Conservation (phyloP, 2,113 vertebrate species). For the Ceyx melanurus region DNA sequence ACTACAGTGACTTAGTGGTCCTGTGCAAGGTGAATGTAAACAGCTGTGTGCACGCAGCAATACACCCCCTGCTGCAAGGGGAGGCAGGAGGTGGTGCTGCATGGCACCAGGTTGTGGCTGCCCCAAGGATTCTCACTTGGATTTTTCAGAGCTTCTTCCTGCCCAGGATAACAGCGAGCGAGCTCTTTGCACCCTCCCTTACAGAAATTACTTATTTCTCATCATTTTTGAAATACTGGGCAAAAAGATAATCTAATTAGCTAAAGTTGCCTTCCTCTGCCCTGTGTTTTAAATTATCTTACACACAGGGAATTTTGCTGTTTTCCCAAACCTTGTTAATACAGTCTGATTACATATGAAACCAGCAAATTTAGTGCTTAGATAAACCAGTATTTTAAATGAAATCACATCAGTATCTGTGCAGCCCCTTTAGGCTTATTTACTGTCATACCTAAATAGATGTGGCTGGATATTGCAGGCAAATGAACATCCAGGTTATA, state of each 20-base stretch:
- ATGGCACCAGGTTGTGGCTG: not conserved
- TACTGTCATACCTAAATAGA: not conserved
- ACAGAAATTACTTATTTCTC: not conserved
- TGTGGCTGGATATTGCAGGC: not conserved
- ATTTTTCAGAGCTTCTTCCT: not conserved
- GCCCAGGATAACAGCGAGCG: not conserved
- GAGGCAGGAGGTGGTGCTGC: not conserved
- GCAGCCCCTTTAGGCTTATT: not conserved
- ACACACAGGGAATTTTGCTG: not conserved
- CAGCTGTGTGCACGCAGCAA: not conserved
- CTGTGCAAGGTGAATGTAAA: not conserved
- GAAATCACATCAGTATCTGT: not conserved
- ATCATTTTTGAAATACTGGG: not conserved
- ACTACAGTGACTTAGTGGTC: not conserved
- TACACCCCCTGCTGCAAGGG: not conserved
- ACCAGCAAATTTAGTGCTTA: not conserved
- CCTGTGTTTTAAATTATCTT: not conserved
- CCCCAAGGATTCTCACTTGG: not conserved
- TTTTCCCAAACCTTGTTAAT: not conserved
- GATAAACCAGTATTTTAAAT: not conserved
- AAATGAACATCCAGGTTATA: not conserved
- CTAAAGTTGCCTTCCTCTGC: not conserved
- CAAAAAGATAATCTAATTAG: not conserved
- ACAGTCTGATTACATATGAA: not conserved
- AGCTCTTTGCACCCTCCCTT: not conserved